Evolutionary conservation across 2,113 vertebrate genomes (phyloP), one percentile per base, ranked within the genome.

Genomic region (Cyphomyrus discorhynchus): DNA sequence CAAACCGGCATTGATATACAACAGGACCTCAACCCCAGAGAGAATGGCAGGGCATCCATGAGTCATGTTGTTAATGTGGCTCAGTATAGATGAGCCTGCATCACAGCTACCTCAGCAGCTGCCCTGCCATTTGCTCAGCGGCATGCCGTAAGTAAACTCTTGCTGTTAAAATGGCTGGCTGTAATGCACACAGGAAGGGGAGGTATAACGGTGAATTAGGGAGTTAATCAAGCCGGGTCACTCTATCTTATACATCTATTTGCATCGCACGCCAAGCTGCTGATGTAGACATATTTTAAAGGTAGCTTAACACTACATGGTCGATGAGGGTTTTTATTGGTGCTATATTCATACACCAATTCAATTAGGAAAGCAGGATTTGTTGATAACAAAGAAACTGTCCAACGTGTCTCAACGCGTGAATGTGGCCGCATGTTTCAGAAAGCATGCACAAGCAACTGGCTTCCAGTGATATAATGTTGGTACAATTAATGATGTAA

Each of bases 401-500:
- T 86, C 93, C 82, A 91, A 92, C 95, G 95, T 52, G 27, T 95
- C 93, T 94, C 95, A 94, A 92, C 90, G 92, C 91, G 92, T 94
- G 94, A 96, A 94, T 93, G 91, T 93, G 92, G 92, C 90, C 94
- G 95, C 95, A 74, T 90, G 94, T 95, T 88, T 94, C 89, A 93
- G 95, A 95, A 95, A 95, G 95, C 94, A 95, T 92, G 53, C 91
- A 47, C 87, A 82, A 17, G 93, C 95, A 93, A 93, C 93, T 66
- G 91, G 87, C 82, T 92, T 91, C 90, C 90, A 91, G 62, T 53
- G 90, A 88, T 92, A 88, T 89, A 91, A 94, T 91, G 88, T 94
- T 89, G 92, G 92, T 92, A 94, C 93, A 95, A 95, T 96, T 96
- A 95, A 94, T 96, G 95, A 96, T 93, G 95, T 96, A 93, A 95